Conservation (phyloP, 2,113 vertebrate species). For the Oceanites oceanicus region DNA sequence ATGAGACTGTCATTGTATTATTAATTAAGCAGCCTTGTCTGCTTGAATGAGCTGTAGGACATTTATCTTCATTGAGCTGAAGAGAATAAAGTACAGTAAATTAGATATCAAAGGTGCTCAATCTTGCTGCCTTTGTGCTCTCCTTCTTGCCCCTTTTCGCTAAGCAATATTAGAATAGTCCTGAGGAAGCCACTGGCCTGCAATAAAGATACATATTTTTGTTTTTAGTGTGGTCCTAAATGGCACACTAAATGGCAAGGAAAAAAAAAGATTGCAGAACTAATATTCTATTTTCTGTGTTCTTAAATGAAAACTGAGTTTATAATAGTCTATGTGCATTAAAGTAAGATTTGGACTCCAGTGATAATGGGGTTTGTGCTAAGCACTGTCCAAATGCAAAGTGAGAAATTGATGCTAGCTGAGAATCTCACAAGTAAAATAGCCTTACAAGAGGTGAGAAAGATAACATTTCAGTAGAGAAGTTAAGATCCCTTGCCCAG, state of each 20-base stretch:
- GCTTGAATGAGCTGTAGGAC: constrained; percentile 67
- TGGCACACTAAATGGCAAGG: background rate
- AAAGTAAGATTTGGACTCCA: background rate
- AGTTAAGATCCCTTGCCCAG: background rate
- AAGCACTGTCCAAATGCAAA: background rate
- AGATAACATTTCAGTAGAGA: background rate
- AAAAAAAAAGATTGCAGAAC: background rate
- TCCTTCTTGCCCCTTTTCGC: background rate
- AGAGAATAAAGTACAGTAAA: constrained; percentile 77
- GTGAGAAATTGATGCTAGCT: background rate
- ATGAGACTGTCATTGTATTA: constrained; percentile 72
- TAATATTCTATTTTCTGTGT: background rate
- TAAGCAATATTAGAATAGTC: background rate
- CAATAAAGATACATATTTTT: background rate
- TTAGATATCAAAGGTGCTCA: constrained; percentile 42
- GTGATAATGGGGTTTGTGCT: background rate
- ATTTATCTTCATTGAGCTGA: constrained; percentile 73
- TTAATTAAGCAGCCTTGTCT: constrained; percentile 81
- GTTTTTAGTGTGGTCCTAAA: background rate
- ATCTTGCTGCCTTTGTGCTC: background rate
- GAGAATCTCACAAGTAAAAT: background rate
- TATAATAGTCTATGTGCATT: background rate
- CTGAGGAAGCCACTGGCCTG: background rate
- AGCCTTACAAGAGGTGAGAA: background rate
- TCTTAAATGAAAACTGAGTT: background rate